Evolutionary conservation across 2,888 invertebrate species (phyloP).

Genomic region (Drosophila villosipedis): DNA sequence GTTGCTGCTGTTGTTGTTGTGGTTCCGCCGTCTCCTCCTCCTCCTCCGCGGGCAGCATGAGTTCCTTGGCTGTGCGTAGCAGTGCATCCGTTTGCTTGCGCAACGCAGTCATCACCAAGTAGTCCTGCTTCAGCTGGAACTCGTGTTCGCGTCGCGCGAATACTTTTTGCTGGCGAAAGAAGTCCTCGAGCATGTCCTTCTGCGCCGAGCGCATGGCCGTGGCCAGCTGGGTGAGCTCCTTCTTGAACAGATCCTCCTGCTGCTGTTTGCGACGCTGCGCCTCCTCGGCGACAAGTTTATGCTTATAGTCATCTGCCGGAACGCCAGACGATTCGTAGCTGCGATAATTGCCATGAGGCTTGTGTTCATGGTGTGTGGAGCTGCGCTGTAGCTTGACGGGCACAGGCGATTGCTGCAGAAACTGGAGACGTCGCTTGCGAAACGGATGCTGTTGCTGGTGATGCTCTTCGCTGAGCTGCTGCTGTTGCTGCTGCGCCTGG

Average conservation of each 20-base stretch:
- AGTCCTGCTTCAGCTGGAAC: constrained; percentile 83
- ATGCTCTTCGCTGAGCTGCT: constrained; percentile 32
- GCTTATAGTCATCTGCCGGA: constrained; percentile 13
- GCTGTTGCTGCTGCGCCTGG: constrained; percentile 45
- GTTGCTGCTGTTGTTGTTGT: neutral
- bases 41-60: constrained; percentile 34
- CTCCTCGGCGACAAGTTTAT: constrained; percentile 22
- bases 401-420: constrained; percentile 39
- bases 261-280: constrained; percentile 48
- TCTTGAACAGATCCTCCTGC: constrained; percentile 71
- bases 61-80: constrained; percentile 66
- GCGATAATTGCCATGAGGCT: constrained; percentile 9
- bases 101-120: constrained; percentile 79
- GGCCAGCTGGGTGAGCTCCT: constrained; percentile 80
- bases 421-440: constrained; percentile 59
- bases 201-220: constrained; percentile 78
- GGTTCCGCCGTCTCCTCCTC: constrained; percentile 7
- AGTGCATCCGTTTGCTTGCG: constrained; percentile 81
- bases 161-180: constrained; percentile 83
- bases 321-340: constrained; percentile 29
- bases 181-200: constrained; percentile 80
- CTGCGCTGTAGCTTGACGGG: constrained; percentile 72
- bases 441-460: constrained; percentile 13
- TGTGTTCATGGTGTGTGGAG: constrained; percentile 19
- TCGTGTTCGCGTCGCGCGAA: constrained; percentile 82